phyloP scores from a whole-genome alignment of 2,888 invertebrate species.

The Apodemia mormo region DNA sequence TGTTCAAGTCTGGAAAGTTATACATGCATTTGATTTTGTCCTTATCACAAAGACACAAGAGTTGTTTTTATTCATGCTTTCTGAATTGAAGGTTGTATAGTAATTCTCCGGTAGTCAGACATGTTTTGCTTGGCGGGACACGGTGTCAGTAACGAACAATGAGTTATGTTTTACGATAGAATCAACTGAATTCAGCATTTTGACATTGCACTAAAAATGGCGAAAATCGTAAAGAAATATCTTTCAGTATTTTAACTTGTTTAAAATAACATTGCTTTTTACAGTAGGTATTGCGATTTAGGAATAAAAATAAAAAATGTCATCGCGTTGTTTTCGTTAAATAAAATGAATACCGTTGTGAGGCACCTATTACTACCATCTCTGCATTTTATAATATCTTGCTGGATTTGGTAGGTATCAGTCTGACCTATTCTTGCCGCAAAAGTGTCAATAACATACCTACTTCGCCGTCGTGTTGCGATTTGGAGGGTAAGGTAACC shows the following conservation, averaged over 20 bases:
- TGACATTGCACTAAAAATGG: conserved; percentile 25
- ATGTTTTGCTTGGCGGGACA: conserved; percentile 41
- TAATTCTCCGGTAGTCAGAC: conserved; percentile 37
- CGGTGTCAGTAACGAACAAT: conserved; percentile 41
- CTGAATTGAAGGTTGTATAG: conserved; percentile 21
- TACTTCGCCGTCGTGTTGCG: too few relatives aligned
- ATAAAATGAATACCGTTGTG: too few relatives aligned
- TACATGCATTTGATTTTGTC: conserved; percentile 19
- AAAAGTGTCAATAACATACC: too few relatives aligned
- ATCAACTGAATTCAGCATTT: conserved; percentile 32
- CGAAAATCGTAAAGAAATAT: conserved; percentile 18
- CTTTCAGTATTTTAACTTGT: background rate
- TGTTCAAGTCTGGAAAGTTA: conserved; percentile 27
- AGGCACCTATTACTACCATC: too few relatives aligned
- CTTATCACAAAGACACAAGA: conserved; percentile 26
- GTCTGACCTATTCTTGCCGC: too few relatives aligned
- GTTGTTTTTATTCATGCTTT: conserved; percentile 22
- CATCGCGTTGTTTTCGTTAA: too few relatives aligned
- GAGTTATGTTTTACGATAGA: conserved; percentile 41
- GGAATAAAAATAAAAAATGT: too few relatives aligned
- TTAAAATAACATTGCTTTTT: background rate
- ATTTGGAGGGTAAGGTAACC: too few relatives aligned
- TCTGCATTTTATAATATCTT: too few relatives aligned
- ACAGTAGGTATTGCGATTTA: too few relatives aligned
- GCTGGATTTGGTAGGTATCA: too few relatives aligned